These are phyloP conservation scores for Chaunax sp. DNA, from an alignment of 2,797 vertebrate species.

Conservation along the genomic window DNA sequence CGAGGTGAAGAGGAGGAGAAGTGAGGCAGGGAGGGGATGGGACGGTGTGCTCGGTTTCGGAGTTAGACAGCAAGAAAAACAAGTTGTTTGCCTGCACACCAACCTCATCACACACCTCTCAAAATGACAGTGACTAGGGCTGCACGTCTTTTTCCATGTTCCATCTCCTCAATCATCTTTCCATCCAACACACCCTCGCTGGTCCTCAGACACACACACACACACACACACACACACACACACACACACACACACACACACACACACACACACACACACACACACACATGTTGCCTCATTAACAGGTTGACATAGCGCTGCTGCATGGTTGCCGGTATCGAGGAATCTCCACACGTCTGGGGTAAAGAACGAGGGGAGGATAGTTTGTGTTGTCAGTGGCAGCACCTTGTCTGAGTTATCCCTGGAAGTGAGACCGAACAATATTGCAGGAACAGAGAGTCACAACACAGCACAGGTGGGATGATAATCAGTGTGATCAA, in stretches of 20 bases:
- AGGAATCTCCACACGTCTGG: conserved; percentile 69
- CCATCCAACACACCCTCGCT: conserved; percentile 66
- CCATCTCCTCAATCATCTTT: conserved; percentile 77
- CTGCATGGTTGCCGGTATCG: conserved; percentile 69
- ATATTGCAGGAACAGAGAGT: conserved; percentile 52
- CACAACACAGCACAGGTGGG: conserved; percentile 29
- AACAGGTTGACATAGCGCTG: conserved; percentile 78
- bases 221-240: conserved; percentile 9
- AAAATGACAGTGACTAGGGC: conserved; percentile 68
- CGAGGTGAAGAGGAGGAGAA: conserved; percentile 60
- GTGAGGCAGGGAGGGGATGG: conserved; percentile 49
- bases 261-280: conserved; percentile 22
- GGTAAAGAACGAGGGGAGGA: conserved; percentile 57
- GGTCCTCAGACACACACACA: conserved; percentile 17
- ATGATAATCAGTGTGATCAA: conserved; percentile 58
- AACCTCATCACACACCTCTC: conserved; percentile 74
- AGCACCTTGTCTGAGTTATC: conserved; percentile 67
- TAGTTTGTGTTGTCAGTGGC: conserved; percentile 72
- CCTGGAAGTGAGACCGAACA: conserved; percentile 51
- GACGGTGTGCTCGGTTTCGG: conserved; percentile 51
- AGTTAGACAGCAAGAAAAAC: conserved; percentile 72
- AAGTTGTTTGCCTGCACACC: conserved; percentile 61
- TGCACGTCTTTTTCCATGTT: conserved; percentile 68
- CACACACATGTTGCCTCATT: conserved; percentile 49
- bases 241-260: conserved; percentile 18